phyloP scores from a whole-genome alignment of 37 sponge, comb jelly and placozoan genomes.

The Beroe ovata region DNA sequence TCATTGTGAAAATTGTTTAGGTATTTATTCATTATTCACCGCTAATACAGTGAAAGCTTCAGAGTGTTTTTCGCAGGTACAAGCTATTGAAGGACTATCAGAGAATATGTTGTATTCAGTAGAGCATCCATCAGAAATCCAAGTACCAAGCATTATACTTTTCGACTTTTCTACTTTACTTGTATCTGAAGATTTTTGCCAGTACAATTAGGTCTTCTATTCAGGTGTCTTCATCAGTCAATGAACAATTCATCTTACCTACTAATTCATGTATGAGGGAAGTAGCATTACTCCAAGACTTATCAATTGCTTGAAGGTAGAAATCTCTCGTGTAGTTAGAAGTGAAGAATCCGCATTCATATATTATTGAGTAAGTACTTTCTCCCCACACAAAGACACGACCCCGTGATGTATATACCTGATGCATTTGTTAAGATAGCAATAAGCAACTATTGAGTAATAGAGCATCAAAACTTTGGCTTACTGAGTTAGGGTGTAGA shows the following conservation, averaged over 20 bases:
- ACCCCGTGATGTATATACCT: background rate
- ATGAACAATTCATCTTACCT: too few relatives aligned
- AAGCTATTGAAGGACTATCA: background rate
- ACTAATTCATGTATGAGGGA: too few relatives aligned
- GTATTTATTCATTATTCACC: too few relatives aligned
- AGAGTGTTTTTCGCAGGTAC: background rate
- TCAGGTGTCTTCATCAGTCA: too few relatives aligned
- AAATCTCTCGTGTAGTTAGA: background rate
- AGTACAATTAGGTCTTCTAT: too few relatives aligned
- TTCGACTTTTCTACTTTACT: too few relatives aligned
- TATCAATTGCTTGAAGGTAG: background rate
- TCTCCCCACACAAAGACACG: background rate
- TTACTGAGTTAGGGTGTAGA: background rate
- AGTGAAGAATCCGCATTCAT: background rate
- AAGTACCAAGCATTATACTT: background rate
- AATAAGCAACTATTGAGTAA: too few relatives aligned
- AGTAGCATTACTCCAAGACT: background rate
- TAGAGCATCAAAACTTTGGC: background rate
- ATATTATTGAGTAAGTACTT: background rate
- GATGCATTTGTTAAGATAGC: too few relatives aligned
- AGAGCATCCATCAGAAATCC: background rate
- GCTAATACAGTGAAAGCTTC: constrained; percentile 16
- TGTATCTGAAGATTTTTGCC: too few relatives aligned
- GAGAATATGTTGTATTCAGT: constrained; percentile 16
- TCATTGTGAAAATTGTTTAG: too few relatives aligned